phyloP scores from a whole-genome alignment of 2,888 invertebrate genomes.

The Octonoba sinensis region DNA sequence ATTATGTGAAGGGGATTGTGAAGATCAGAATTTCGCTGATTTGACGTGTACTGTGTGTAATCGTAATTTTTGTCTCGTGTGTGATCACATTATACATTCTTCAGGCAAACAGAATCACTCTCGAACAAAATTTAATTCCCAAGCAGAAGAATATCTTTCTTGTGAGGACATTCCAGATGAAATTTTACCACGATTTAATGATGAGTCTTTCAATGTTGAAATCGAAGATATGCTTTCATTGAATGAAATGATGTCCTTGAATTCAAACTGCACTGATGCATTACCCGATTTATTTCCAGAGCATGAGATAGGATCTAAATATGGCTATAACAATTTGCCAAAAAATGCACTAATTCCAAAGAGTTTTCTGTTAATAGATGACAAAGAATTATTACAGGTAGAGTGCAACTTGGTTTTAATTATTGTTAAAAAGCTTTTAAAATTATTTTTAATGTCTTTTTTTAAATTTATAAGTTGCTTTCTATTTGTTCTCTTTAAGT shows the following conservation, averaged over 20 bases:
- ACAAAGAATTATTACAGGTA: conserved; percentile 70
- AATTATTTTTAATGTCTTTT: background rate
- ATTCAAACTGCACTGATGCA: conserved; percentile 10
- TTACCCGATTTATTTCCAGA: conserved; percentile 53
- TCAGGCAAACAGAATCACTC: conserved; percentile 65
- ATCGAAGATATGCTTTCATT: background rate
- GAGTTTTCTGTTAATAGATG: conserved; percentile 71
- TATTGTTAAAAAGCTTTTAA: conserved; percentile 66
- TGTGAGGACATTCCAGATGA: conserved; percentile 67
- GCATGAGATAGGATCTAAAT: conserved; percentile 39
- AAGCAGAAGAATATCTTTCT: conserved; percentile 58
- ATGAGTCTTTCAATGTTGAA: background rate
- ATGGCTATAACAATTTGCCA: conserved; percentile 5
- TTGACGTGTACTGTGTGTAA: conserved; percentile 70
- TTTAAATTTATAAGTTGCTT: background rate
- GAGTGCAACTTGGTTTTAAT: conserved; percentile 2
- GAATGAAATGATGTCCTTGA: conserved; percentile 49
- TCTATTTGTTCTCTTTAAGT: too few relatives aligned
- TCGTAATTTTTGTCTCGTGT: conserved; percentile 69
- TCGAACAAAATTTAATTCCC: conserved; percentile 67
- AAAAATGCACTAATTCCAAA: conserved; percentile 32
- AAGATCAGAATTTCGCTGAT: conserved; percentile 70
- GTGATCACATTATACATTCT: conserved; percentile 69
- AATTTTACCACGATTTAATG: conserved; percentile 12
- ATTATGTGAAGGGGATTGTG: conserved; percentile 70